Evolutionary conservation across 1,140 invertebrate species (phyloP).

Genomic region (Himalopsyche phryganea): DNA sequence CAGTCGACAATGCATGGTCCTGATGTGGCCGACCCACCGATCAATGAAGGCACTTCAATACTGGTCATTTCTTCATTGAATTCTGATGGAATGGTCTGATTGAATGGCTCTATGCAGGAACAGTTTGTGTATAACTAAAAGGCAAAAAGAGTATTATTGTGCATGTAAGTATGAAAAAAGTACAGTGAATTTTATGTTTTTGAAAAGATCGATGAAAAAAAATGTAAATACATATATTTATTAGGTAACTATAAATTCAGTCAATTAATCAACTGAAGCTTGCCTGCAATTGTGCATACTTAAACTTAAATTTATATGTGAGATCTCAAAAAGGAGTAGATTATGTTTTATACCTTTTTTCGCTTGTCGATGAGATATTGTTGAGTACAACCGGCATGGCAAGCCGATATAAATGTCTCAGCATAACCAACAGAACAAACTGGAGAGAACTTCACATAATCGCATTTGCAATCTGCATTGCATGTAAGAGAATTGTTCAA

Average conservation of each 20-base stretch:
- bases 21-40: conserved; percentile 50
- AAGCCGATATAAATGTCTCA: conserved; percentile 66
- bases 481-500: conserved; percentile 53
- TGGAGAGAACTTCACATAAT: conserved; percentile 66
- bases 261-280: too few relatives aligned
- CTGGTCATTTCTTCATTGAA: background rate
- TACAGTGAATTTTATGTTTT: too few relatives aligned
- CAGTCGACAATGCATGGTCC: conserved; percentile 68
- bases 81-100: background rate
- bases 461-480: conserved; percentile 62
- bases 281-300: too few relatives aligned
- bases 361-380: conserved; percentile 39
- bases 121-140: conserved; percentile 51
- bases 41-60: background rate
- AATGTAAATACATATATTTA: too few relatives aligned
- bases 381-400: conserved; percentile 64
- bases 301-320: too few relatives aligned
- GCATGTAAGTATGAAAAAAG: too few relatives aligned
- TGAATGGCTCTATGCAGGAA: conserved; percentile 48
- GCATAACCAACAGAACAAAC: conserved; percentile 59
- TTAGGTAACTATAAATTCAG: too few relatives aligned
- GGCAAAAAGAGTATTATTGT: background rate
- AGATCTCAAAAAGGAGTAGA: too few relatives aligned
- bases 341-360: conserved; percentile 44
- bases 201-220: too few relatives aligned